Conservation (phyloP, 2,113 vertebrate species). For the Tragelaphus strepsiceros region DNA sequence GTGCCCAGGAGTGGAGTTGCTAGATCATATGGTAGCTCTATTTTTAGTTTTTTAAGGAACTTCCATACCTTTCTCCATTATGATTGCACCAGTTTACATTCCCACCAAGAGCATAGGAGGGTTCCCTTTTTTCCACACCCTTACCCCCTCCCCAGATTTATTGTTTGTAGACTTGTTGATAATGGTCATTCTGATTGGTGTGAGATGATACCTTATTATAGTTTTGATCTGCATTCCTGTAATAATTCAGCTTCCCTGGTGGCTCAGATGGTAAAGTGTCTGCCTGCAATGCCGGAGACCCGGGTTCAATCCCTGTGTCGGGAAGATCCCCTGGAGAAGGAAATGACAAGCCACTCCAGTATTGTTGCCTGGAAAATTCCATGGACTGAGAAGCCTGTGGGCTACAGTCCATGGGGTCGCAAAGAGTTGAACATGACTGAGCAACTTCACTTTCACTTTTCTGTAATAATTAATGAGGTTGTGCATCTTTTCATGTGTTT, state of each 20-base stretch:
- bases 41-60: background rate
- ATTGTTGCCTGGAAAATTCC: background rate
- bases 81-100: background rate
- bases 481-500: background rate
- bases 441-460: background rate
- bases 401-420: background rate
- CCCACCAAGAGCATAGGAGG: background rate
- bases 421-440: background rate
- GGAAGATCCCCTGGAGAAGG: background rate
- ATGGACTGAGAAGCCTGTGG: background rate
- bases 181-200: background rate
- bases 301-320: background rate
- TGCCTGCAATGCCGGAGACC: background rate
- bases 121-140: background rate
- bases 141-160: background rate
- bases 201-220: background rate
- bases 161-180: background rate
- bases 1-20: background rate
- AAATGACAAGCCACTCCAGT: background rate
- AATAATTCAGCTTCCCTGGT: background rate
- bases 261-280: background rate
- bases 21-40: background rate
- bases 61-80: background rate
- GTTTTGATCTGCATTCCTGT: background rate
- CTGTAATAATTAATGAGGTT: background rate